Evolutionary conservation across 1,140 invertebrate genomes (phyloP), one percentile per base, ranked within the genome.

Genomic region (Drosophila novamexicana): DNA sequence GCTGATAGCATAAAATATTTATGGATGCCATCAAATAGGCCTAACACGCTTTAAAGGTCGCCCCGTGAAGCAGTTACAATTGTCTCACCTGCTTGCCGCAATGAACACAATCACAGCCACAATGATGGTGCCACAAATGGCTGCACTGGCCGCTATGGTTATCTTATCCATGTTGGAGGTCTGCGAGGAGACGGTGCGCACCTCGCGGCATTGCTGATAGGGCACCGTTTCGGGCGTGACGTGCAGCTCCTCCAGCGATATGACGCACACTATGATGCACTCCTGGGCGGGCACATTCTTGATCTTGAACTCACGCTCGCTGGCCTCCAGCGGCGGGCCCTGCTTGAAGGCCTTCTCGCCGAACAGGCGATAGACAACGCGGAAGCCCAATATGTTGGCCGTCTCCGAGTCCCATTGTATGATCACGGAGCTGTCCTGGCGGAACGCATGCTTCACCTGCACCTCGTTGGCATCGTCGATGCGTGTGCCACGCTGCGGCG

Each of bases 101-200:
- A 98, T 95, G 90, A 98, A 98, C 58, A 98, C 95, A 58, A 98
- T 95, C 8, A 97, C 96, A 1, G 97, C 97, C 34, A 98, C 95
- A 42, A 98, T 95, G 70, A 98, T 97, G 22, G 97, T 97, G n/a
- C 96, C 96, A 91, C 96, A 98, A 81, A 98, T 97, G n/a, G 97
- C 97, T 7, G 97, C 97, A 81, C 96, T 97, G 1, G 97, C 97
- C 9, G 96, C 97, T 79, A 98, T 98, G 22, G 97, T 98, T 82
- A 98, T 97, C 91, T 97, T 98, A 92, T 98, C 97, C 96, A 98
- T 97, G 92, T 97, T 97, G 10, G 96, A 97, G 32, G 96, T 95
- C 12, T 96, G 95, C 37, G 96, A 95, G 56, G 95, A 95, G 34
- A 97, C 96, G 0, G 96, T 97, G 39, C 97, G 95, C 12, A 98